Evolutionary conservation across 2,113 vertebrate genomes (phyloP).

Genomic region (Varanus salvator): DNA sequence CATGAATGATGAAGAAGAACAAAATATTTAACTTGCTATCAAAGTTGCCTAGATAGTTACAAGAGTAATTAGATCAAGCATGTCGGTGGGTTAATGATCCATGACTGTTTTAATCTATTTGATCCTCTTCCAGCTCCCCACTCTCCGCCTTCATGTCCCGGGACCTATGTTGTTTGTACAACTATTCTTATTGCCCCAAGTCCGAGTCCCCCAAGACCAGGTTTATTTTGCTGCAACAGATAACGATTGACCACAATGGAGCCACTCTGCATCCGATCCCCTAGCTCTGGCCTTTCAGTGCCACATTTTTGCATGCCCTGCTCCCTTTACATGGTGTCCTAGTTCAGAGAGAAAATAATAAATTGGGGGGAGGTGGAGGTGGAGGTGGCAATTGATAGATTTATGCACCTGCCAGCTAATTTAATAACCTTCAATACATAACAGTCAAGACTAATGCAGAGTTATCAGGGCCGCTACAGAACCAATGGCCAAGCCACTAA

Average conservation of each 20-base stretch:
- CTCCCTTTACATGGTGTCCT: background rate
- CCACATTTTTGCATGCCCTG: background rate
- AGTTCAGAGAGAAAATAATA: background rate
- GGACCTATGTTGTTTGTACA: accelerated
- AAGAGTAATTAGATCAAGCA: background rate
- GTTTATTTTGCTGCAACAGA: background rate
- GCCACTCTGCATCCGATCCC: background rate
- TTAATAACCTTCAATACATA: constrained; percentile 16
- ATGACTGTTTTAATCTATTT: accelerated
- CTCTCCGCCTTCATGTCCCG: no score
- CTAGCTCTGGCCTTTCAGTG: background rate
- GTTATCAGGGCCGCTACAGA: background rate
- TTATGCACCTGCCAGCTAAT: constrained; percentile 36
- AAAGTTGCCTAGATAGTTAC: background rate
- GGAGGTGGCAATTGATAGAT: background rate
- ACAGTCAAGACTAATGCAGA: constrained; percentile 31
- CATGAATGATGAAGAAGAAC: background rate
- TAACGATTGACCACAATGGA: background rate
- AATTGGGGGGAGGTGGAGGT: background rate
- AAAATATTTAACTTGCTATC: background rate
- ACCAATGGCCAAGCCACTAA: background rate
- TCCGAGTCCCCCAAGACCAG: background rate
- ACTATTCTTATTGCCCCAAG: background rate
- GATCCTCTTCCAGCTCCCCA: background rate
- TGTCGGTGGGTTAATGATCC: accelerated